Conservation (phyloP, 2,113 vertebrate genomes). For the Calidris pugnax region DNA sequence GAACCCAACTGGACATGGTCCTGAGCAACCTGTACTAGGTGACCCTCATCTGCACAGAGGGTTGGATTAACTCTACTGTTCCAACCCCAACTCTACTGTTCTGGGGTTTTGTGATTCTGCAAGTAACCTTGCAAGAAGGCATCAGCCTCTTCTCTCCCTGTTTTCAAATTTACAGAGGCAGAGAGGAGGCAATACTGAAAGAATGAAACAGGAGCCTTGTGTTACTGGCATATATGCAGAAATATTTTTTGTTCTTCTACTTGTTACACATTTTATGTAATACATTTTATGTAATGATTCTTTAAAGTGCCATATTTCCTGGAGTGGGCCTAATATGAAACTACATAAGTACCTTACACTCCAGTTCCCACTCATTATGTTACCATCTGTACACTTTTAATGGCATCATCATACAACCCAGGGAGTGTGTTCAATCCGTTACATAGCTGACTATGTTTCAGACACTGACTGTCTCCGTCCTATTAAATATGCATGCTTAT, state of each 20-base stretch:
- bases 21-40: neutral
- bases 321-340: neutral
- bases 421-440: neutral
- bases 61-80: no score
- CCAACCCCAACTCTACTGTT: neutral
- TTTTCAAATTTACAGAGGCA: neutral
- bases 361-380: neutral
- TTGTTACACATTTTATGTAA: neutral
- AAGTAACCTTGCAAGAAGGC: neutral
- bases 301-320: neutral
- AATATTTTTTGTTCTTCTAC: neutral
- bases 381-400: neutral
- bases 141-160: neutral
- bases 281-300: neutral
- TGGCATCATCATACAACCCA: neutral
- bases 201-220: neutral
- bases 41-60: neutral
- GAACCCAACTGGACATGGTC: neutral
- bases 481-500: neutral
- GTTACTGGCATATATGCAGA: neutral
- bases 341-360: neutral
- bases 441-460: neutral
- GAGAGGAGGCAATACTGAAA: neutral
- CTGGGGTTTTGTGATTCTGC: neutral
- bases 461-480: neutral